Evolutionary conservation across 2,888 invertebrate genomes (phyloP), one percentile per base, ranked within the genome.

Genomic region (Eueremaeus valkanovi): DNA sequence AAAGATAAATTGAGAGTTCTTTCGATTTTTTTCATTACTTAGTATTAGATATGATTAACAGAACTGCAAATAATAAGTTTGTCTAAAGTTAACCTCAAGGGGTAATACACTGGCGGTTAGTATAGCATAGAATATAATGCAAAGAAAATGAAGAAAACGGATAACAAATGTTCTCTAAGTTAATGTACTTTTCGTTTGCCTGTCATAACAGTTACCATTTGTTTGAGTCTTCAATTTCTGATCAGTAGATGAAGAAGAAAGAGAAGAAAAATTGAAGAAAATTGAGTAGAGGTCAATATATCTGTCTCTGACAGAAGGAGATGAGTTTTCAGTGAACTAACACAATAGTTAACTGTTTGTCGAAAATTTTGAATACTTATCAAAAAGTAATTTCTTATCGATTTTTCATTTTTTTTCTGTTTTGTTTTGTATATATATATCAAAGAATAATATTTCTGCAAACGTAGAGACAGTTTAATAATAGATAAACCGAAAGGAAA

Each of bases 31-130:
- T 36, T 36, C 6, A 36, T 36, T 36, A n/a, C n/a, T n/a, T 36
- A 36, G 36, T 36, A 36, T 36, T 36, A 8, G 5, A 36, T 51
- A 21, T 51, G 21, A n/a, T 51, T 51, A 51, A 58, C 29, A 58
- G 18, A 13, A 24, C 16, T 58, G 1, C 29, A 58, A 58, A 58
- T 27, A 58, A 66, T 33, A 66, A n/a, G 66, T 66, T 66, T 66
- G 31, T 9, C 24, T 24, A 58, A 36, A 36, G 66, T 66, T 61
- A 36, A 33, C 66, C 66, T 66, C 66, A 66, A 36, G 66, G 66
- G 66, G n/a, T n/a, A n/a, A n/a, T n/a, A n/a, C n/a, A n/a, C n/a
- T 66, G 36, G 21, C 21, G 11, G 24, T 24, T 27, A 27, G 27
- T 33, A 66, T 31, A 21, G 36, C 33, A 21, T 31, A n/a, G 16